These are phyloP conservation scores for Oceanodroma tethys DNA, from an alignment of 2,113 vertebrate genomes.

Conservation along the genomic window DNA sequence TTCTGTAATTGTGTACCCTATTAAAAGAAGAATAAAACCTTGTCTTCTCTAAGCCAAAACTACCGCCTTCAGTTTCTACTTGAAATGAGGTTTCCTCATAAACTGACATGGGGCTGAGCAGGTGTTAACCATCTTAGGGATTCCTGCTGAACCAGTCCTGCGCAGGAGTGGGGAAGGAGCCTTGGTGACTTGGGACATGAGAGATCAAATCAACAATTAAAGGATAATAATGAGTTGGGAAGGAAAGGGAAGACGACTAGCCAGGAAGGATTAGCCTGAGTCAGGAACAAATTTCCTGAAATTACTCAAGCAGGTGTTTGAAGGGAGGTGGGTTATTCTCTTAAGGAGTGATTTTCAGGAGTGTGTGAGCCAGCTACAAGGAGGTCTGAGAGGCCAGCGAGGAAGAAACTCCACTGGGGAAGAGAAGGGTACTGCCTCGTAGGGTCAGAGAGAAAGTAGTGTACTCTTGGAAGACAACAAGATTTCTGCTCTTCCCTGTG, in stretches of 20 bases:
- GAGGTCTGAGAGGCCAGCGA: not conserved
- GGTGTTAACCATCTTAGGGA: not conserved
- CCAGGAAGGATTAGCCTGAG: slow-evolving; percentile 55
- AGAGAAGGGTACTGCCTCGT: not conserved
- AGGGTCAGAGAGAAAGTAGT: not conserved
- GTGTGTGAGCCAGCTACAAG: not conserved
- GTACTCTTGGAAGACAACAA: not conserved
- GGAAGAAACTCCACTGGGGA: not conserved
- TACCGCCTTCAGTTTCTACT: not conserved
- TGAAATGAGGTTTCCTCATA: not conserved
- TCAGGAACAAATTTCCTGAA: slow-evolving; percentile 49
- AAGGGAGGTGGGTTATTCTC: not conserved
- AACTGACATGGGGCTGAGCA: not conserved
- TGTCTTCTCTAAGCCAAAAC: not conserved
- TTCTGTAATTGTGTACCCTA: not conserved
- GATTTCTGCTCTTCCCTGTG: not conserved
- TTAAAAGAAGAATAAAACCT: not conserved
- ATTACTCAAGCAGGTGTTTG: slow-evolving; percentile 29
- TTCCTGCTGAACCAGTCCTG: not conserved
- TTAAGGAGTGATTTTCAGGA: not conserved
- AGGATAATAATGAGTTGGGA: slow-evolving; percentile 34
- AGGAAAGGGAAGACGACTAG: slow-evolving; percentile 65
- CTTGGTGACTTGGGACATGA: not conserved
- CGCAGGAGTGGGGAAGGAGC: not conserved
- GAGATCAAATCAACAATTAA: slow-evolving; percentile 44